Base-by-base conservation (phyloP, 37 sponge, comb jelly and placozoan species). In the Cladorhizidae sp. region DNA sequence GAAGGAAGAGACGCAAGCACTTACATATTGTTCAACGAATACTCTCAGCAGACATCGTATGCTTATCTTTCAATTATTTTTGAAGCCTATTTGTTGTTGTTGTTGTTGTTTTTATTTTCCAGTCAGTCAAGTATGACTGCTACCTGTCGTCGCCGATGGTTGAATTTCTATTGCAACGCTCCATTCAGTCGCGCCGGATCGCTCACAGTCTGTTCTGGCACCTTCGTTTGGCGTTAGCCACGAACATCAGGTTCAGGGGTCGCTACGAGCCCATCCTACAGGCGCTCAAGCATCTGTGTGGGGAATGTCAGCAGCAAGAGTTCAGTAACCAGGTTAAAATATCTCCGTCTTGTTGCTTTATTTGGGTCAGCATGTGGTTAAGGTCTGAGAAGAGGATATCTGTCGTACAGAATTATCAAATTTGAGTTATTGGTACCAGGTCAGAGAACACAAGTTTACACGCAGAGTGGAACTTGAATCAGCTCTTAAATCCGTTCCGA, bases 201-300 rank as follows among this genome's bases (percentile, higher is more conserved):
- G 83, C 92, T n/a, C 88, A 91, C 59, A 33, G 37, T 50, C 88
- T 91, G 35, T 91, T 72, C 75, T 91, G 92, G 92, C 49, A 61
- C 59, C 76, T 76, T 26, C 72, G n/a, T 22, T 32, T 76, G 25
- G 37, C 67, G 23, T 7, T 63, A 2, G 52, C 22, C 37, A 40
- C 80, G 21, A 68, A 79, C 20, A 17, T 51, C 26, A 32, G 78
- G 57, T 90, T 81, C 70, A 26, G 50, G 1, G 17, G 23, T 18
- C 82, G 78, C 31, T 85, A 72, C 49, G 2, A 9, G 3, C 65
- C 67, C 23, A 37, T 85, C 57, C 40, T 57, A 9, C 28, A 39
- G 3, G 85, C 91, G 23, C 62, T 90, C 40, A 40, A 69, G 26
- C 28, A 36, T 2, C 42, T 83, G 1, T 29, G 58, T 52, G 91